These are phyloP conservation scores for Pandemis cinnamomeana DNA, from an alignment of 2,888 invertebrate genomes.

Conservation along the genomic window DNA sequence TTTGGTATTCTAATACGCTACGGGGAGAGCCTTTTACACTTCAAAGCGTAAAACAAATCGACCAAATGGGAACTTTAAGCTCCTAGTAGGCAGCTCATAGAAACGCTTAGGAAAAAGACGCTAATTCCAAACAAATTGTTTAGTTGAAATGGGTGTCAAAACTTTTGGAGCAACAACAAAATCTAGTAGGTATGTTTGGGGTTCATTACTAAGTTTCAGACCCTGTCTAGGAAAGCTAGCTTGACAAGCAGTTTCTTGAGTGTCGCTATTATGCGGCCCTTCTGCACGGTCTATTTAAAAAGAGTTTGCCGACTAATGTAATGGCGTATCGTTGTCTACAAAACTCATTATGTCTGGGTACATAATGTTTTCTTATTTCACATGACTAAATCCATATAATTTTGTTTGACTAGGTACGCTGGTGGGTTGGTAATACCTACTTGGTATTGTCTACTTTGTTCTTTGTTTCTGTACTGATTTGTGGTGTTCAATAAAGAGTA, in stretches of 20 bases:
- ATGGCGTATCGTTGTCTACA: too few relatives aligned
- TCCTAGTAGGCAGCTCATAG: background rate
- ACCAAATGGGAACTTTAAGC: background rate
- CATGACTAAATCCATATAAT: too few relatives aligned
- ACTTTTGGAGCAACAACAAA: background rate
- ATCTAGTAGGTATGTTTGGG: background rate
- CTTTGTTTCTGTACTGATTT: too few relatives aligned
- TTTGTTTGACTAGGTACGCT: too few relatives aligned
- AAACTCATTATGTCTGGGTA: too few relatives aligned
- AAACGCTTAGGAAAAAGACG: too few relatives aligned
- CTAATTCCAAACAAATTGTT: too few relatives aligned
- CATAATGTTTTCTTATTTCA: too few relatives aligned
- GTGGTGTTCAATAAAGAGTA: too few relatives aligned
- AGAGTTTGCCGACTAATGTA: too few relatives aligned
- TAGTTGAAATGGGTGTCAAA: background rate
- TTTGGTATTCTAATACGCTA: constrained; percentile 11
- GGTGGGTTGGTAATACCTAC: too few relatives aligned
- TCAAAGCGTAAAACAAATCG: background rate
- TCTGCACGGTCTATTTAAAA: background rate
- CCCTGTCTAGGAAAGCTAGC: background rate
- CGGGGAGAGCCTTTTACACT: background rate
- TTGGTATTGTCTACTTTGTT: too few relatives aligned
- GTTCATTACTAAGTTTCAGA: background rate
- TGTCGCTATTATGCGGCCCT: background rate
- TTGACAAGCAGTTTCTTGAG: background rate